phyloP scores from a whole-genome alignment of 2,113 vertebrate genomes.

The Leptosomus discolor region DNA sequence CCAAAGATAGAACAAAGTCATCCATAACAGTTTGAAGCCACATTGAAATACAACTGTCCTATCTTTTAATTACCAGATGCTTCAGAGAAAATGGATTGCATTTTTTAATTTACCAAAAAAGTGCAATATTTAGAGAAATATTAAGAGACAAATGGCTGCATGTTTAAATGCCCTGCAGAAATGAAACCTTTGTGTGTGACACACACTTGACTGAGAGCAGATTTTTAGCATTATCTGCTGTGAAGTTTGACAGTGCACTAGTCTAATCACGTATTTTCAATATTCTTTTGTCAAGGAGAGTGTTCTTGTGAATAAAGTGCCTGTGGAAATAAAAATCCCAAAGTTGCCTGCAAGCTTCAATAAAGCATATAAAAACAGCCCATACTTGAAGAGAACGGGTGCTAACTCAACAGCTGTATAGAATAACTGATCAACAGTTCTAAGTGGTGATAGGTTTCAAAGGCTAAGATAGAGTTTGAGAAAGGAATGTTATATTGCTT shows the following conservation, averaged over 20 bases:
- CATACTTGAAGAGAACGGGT: not conserved
- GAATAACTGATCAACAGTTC: not conserved
- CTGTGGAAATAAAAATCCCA: not conserved
- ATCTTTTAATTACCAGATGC: not conserved
- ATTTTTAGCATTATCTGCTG: not conserved
- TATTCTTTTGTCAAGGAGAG: not conserved
- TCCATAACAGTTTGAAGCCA: not conserved
- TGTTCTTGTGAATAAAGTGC: not conserved
- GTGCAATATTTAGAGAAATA: not conserved
- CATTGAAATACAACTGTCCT: not conserved
- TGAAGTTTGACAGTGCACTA: not conserved
- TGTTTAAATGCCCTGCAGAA: not conserved
- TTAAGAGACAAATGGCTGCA: not conserved
- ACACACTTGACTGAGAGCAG: fast-evolving
- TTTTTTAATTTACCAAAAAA: not conserved
- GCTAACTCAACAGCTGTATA: not conserved
- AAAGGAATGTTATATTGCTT: not conserved
- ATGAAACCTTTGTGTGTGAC: fast-evolving
- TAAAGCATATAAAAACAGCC: not conserved
- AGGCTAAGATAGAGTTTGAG: not conserved
- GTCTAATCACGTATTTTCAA: not conserved
- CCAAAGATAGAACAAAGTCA: not conserved
- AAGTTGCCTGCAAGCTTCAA: not conserved
- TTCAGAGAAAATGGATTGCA: not conserved
- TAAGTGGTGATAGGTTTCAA: not conserved